These are phyloP conservation scores for Vanessa atalanta DNA, from an alignment of 1,140 invertebrate genomes.

Conservation along the genomic window DNA sequence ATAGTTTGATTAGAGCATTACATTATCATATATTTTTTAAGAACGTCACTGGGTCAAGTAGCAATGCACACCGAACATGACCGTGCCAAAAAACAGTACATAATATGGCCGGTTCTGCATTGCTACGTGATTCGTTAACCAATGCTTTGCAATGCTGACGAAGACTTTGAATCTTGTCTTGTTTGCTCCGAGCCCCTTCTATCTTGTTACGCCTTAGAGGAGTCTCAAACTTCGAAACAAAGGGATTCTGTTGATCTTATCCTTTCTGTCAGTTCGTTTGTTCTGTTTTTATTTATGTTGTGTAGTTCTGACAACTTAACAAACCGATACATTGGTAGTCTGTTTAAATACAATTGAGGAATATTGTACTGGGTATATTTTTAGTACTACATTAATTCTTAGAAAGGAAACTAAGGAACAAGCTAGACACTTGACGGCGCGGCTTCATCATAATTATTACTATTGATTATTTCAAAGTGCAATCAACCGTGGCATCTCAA, in stretches of 20 bases:
- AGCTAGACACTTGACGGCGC: too few relatives aligned
- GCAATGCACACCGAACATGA: neutral
- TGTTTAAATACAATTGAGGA: neutral
- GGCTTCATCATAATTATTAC: too few relatives aligned
- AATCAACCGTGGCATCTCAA: too few relatives aligned
- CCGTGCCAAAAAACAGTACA: neutral
- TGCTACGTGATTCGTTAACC: slow-evolving; percentile 12
- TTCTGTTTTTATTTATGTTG: slow-evolving; percentile 12
- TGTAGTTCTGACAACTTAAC: neutral
- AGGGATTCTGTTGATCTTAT: slow-evolving; percentile 26
- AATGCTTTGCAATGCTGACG: slow-evolving; percentile 22
- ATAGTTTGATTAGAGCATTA: neutral
- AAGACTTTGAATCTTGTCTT: slow-evolving; percentile 18
- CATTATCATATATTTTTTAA: neutral
- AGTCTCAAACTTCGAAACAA: neutral
- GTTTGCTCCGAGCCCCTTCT: slow-evolving; percentile 18
- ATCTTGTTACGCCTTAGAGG: slow-evolving; percentile 26
- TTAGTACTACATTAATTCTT: too few relatives aligned
- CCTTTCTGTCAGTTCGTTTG: slow-evolving; percentile 13
- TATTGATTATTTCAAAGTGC: too few relatives aligned
- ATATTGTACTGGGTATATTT: neutral
- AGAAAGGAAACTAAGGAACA: too few relatives aligned
- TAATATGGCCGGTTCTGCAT: neutral
- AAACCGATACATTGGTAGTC: neutral
- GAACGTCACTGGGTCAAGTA: neutral